A percentile compares a stretch with the other conserved stretches of the same genome.
Evolutionary conservation across 2,888 invertebrate genomes (phyloP).

Genomic region (Cantharis nigra): DNA sequence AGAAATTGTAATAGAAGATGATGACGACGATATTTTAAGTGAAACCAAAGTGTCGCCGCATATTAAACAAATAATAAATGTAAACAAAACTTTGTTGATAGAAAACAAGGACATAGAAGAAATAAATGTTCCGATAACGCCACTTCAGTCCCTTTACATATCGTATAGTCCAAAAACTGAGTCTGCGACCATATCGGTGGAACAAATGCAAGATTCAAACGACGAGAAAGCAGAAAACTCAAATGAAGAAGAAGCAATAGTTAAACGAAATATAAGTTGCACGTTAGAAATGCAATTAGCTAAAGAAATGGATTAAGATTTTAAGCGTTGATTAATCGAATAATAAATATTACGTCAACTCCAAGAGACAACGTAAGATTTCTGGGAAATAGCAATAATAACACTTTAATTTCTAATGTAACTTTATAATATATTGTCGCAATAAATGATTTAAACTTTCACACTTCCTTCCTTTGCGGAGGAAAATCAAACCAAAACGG

Average conservation of each 20-base stretch:
- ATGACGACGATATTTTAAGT: neutral
- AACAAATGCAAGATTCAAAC: neutral
- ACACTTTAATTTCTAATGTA: neutral
- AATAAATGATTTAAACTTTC: neutral
- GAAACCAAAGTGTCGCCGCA: neutral
- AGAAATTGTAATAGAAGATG: neutral
- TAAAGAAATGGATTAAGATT: conserved; percentile 30
- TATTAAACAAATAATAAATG: neutral
- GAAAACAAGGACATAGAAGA: neutral
- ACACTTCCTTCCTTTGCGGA: too few species aligned
- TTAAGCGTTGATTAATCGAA: too few species aligned
- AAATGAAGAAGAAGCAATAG: conserved; percentile 19
- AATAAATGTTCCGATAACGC: neutral
- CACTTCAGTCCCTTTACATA: conserved; percentile 3
- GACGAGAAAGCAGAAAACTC: neutral
- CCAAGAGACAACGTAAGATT: too few species aligned
- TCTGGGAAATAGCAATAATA: neutral
- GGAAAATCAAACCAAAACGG: too few species aligned
- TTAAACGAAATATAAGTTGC: conserved; percentile 39
- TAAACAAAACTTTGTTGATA: neutral
- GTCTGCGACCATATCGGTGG: neutral
- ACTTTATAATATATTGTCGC: neutral
- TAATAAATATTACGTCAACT: too few species aligned
- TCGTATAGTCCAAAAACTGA: neutral
- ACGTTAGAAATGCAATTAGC: conserved; percentile 54